Conservation (phyloP, 1,140 invertebrate genomes). For the Tetraneura akinire region DNA sequence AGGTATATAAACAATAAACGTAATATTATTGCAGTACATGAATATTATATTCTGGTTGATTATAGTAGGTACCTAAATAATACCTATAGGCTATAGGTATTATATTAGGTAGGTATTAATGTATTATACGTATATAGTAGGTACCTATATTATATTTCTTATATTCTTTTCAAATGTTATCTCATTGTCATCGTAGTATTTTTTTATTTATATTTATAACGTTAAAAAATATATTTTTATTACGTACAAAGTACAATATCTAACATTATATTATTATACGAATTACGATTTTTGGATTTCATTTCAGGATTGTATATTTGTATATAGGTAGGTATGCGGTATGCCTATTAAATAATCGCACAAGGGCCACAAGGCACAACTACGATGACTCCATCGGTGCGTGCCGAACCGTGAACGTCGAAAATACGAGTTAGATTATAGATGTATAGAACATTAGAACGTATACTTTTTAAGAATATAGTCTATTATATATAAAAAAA, state of each 20-base stretch:
- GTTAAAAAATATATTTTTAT: too few relatives aligned
- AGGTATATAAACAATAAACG: not conserved
- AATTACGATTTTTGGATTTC: not conserved
- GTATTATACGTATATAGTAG: too few relatives aligned
- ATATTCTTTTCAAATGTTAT: too few relatives aligned
- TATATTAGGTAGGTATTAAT: too few relatives aligned
- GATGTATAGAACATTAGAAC: not conserved
- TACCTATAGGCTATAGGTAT: too few relatives aligned
- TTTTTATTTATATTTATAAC: too few relatives aligned
- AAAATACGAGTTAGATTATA: not conserved
- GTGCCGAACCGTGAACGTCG: slow-evolving; percentile 37
- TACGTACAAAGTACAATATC: too few relatives aligned
- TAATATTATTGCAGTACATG: not conserved
- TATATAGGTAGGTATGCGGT: not conserved
- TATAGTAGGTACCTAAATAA: too few relatives aligned
- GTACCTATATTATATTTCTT: too few relatives aligned
- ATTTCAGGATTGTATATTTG: not conserved
- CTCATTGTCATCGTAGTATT: too few relatives aligned
- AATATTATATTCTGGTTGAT: not conserved
- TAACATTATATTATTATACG: not conserved
- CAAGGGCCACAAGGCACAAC: not conserved
- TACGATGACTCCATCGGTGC: not conserved
- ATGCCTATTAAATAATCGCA: not conserved
- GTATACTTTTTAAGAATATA: too few relatives aligned
- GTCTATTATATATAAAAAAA: too few relatives aligned